Evolutionary conservation across 2,113 vertebrate species (phyloP).

Genomic region (Takifugu flavidus): DNA sequence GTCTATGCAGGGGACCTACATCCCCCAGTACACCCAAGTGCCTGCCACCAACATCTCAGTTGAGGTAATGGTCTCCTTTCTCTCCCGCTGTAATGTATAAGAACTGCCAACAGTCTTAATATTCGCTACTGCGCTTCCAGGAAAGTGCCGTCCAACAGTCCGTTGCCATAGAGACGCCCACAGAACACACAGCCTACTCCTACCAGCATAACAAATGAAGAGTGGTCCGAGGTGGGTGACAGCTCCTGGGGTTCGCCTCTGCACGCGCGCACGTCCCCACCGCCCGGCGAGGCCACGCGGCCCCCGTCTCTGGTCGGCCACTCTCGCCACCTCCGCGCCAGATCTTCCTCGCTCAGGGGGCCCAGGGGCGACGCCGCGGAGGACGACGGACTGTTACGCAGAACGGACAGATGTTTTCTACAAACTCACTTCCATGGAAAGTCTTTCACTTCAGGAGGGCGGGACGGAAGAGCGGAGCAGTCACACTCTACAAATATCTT

Average conservation of each 20-base stretch:
- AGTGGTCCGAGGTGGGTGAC: constrained; percentile 42
- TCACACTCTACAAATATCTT: constrained; percentile 34
- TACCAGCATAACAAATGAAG: constrained; percentile 90
- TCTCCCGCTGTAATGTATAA: background rate
- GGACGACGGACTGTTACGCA: constrained; percentile 50
- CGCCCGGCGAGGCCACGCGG: too few relatives aligned
- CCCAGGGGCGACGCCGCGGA: constrained; percentile 22
- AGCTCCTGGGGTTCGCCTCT: background rate
- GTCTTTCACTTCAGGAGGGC: constrained; percentile 40
- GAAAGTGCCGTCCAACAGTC: constrained; percentile 84
- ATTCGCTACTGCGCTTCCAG: constrained; percentile 57
- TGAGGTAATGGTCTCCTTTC: constrained; percentile 74
- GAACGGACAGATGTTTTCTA: constrained; percentile 58
- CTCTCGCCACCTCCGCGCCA: constrained; percentile 24
- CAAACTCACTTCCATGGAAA: constrained; percentile 53
- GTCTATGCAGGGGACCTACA: constrained; percentile 86
- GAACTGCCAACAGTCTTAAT: constrained; percentile 2
- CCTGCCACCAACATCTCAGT: constrained; percentile 82
- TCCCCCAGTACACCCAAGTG: constrained; percentile 87
- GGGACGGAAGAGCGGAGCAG: constrained; percentile 38
- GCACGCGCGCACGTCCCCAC: too few relatives aligned
- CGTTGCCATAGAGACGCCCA: constrained; percentile 82
- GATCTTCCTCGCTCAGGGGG: constrained; percentile 32
- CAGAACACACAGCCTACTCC: constrained; percentile 84
- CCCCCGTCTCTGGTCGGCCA: constrained; percentile 19